These are phyloP conservation scores for Epinephelus malabaricus DNA, from an alignment of 2,797 vertebrate species.

Conservation along the genomic window DNA sequence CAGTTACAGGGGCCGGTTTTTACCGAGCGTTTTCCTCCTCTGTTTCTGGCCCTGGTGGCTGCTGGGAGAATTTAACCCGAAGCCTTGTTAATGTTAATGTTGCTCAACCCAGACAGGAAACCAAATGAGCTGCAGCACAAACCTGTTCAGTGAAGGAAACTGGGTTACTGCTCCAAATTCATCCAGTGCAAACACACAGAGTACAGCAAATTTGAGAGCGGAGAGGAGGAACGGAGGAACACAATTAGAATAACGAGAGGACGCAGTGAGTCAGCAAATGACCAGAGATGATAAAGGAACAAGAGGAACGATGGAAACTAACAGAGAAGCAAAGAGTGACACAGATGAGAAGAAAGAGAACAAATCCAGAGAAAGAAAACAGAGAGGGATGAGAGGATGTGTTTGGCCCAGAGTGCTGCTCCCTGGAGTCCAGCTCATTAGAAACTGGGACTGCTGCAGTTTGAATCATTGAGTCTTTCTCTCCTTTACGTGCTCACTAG, in stretches of 20 bases:
- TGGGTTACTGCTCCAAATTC: constrained; percentile 35
- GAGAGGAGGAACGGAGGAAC: background rate
- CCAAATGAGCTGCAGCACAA: background rate
- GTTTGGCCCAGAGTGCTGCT: constrained; percentile 25
- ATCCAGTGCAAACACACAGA: background rate
- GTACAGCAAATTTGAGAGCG: background rate
- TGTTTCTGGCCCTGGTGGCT: background rate
- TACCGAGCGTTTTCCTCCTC: background rate
- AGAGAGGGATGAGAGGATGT: constrained; percentile 14
- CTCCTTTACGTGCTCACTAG: background rate
- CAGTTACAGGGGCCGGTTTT: background rate
- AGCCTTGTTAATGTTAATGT: background rate
- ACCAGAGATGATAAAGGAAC: background rate
- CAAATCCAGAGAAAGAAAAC: background rate
- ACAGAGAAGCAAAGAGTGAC: constrained; percentile 1
- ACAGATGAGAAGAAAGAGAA: background rate
- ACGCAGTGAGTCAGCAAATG: constrained; percentile 41
- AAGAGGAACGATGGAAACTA: background rate
- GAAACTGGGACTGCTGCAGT: constrained; percentile 22
- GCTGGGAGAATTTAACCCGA: background rate
- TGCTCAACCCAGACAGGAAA: background rate
- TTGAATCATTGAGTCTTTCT: constrained; percentile 1
- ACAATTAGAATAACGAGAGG: constrained; percentile 39
- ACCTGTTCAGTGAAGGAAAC: constrained; percentile 27
- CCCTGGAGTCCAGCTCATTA: constrained; percentile 41